Conservation (phyloP, 2,888 invertebrate genomes). For the Diarsia dahlii region DNA sequence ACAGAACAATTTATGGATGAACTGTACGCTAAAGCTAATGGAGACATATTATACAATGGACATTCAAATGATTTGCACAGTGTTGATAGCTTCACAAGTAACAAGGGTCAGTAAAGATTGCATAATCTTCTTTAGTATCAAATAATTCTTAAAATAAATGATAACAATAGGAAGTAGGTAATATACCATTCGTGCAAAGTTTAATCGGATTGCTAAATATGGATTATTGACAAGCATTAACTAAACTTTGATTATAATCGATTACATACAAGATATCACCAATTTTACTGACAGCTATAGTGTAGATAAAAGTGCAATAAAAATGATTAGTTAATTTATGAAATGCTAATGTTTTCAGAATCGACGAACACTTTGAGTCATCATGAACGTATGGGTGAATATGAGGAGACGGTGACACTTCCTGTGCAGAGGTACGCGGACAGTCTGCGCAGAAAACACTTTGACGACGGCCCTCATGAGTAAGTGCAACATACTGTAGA, state of each 20-base stretch:
- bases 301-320: conserved; percentile 25
- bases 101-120: conserved; percentile 68
- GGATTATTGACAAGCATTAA: conserved; percentile 31
- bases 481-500: conserved; percentile 66
- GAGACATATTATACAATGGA: conserved; percentile 61
- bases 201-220: conserved; percentile 30
- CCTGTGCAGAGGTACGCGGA: conserved; percentile 91
- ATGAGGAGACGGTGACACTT: conserved; percentile 90
- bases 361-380: conserved; percentile 80
- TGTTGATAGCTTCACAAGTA: conserved; percentile 69
- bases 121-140: conserved; percentile 17
- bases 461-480: conserved; percentile 81
- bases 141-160: conserved; percentile 28
- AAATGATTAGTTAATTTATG: conserved; percentile 4
- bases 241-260: conserved; percentile 28
- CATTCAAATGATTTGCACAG: conserved; percentile 67
- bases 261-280: conserved; percentile 14
- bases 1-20: conserved; percentile 59
- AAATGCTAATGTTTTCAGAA: conserved; percentile 68
- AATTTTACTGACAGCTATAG: neutral
- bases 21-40: conserved; percentile 62
- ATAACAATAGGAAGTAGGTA: conserved; percentile 28
- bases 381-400: conserved; percentile 91
- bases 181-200: conserved; percentile 14
- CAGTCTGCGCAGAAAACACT: conserved; percentile 88